Evolutionary conservation across 2,113 vertebrate species (phyloP), one percentile per base, ranked within the genome.

Genomic region (Callaeas wilsoni): DNA sequence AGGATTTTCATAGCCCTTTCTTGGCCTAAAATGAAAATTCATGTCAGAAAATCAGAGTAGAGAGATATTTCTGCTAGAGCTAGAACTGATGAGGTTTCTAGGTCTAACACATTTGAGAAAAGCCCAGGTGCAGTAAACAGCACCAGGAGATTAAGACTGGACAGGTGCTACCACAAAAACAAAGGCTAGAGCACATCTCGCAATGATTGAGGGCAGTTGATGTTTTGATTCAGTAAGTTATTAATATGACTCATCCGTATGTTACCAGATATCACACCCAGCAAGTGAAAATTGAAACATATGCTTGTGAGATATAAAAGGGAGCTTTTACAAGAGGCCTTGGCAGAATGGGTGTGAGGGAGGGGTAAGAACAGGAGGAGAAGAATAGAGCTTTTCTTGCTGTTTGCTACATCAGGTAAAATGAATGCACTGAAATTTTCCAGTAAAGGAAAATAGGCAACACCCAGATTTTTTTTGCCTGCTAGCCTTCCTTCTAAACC

Each of bases 211-310:
- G 74, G 75, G 82, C 70, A 92, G 30, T 96, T 95, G 55, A 60
- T 89, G 78, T 88, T 93, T 95, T 90, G 63, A 91, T 93, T 96
- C 82, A 87, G 18, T 83, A 96, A 79, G 71, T 86, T 93, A 95
- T 90, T 95, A 94, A 96, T 92, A 86, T 44, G 90, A 94, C 46
- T 97, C 39, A 74, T 83, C 89, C 59, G 11, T 96, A 94, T 96
- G 93, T 83, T 96, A 87, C 67, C 84, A 90, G 80, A 69, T 86
- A 94, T 96, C 91, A 95, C 87, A 96, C 70, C 63, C 94, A 83
- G 84, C 70, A 91, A 96, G 93, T 96, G 94, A 93, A 96, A 96
- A 96, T 93, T 93, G 94, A 96, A 96, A 90, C 94, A 96, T 96
- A 97, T 96, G 94, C 84, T 91, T 88, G 46, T 73, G 93, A 93